Conservation (phyloP, 2,888 invertebrate species). For the Sturmia bella region DNA sequence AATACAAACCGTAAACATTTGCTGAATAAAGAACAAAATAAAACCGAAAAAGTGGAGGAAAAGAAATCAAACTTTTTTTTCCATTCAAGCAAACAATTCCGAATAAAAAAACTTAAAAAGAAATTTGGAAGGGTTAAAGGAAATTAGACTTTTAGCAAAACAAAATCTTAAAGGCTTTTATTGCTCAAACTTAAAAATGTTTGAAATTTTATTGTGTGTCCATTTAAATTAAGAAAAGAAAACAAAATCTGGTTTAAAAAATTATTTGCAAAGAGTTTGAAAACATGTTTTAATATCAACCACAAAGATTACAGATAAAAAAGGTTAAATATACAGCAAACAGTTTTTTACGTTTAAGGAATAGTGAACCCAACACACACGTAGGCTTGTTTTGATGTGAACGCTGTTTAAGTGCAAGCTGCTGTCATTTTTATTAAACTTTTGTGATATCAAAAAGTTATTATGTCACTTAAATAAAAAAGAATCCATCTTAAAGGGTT, state of each 20-base stretch:
- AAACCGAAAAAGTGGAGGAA: background rate
- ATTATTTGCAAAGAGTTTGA: slow-evolving; percentile 34
- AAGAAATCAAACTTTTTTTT: slow-evolving; percentile 16
- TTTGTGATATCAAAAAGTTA: too few relatives aligned
- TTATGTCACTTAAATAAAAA: too few relatives aligned
- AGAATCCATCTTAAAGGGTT: too few relatives aligned
- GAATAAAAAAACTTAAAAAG: background rate
- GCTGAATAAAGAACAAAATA: slow-evolving; percentile 23
- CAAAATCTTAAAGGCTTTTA: background rate
- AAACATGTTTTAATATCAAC: slow-evolving; percentile 17
- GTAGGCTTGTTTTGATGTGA: too few relatives aligned
- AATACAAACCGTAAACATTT: slow-evolving; percentile 7
- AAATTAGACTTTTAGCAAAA: too few relatives aligned
- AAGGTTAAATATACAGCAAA: background rate
- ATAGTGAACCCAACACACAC: background rate
- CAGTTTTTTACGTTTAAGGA: background rate
- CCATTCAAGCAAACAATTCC: background rate
- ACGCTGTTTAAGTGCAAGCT: too few relatives aligned
- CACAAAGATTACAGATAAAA: slow-evolving; percentile 42
- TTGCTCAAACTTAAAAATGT: slow-evolving; percentile 25
- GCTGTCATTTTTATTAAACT: too few relatives aligned
- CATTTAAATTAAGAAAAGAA: slow-evolving; percentile 19
- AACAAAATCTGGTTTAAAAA: slow-evolving; percentile 21
- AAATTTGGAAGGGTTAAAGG: background rate
- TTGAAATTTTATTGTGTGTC: slow-evolving; percentile 50